Evolutionary conservation across 1,140 invertebrate species (phyloP).

Genomic region (Sipha flava): DNA sequence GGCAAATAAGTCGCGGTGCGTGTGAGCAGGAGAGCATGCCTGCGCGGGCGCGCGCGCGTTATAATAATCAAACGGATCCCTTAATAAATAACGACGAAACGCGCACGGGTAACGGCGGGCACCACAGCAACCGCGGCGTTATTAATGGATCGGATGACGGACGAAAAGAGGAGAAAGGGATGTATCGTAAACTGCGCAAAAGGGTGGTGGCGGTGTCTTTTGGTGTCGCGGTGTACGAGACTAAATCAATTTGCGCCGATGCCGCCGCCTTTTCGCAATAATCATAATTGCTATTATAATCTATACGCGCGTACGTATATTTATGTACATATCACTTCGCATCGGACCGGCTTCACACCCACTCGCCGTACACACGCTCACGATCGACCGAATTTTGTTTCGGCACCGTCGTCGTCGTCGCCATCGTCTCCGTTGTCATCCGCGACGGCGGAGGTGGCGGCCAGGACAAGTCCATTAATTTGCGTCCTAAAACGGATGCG

Average conservation of each 20-base stretch:
- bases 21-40: no score
- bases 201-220: background rate
- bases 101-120: background rate
- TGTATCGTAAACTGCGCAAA: background rate
- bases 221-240: no score
- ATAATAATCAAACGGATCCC: slow-evolving; percentile 20
- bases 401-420: background rate
- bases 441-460: no score
- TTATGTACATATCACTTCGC: no score
- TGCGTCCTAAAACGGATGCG: background rate
- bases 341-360: no score
- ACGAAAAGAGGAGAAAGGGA: background rate
- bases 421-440: no score
- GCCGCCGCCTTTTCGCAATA: slow-evolving; percentile 9
- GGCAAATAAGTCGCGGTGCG: no score
- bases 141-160: background rate
- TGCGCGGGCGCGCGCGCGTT: background rate
- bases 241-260: slow-evolving; percentile 15
- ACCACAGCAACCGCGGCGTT: background rate
- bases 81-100: slow-evolving; percentile 27
- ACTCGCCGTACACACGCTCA: no score
- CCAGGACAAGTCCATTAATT: no score
- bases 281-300: slow-evolving; percentile 11
- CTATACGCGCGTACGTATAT: background rate
- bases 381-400: background rate